Base-by-base conservation (phyloP, 2,113 vertebrate species). In the Triplophysa rosa region DNA sequence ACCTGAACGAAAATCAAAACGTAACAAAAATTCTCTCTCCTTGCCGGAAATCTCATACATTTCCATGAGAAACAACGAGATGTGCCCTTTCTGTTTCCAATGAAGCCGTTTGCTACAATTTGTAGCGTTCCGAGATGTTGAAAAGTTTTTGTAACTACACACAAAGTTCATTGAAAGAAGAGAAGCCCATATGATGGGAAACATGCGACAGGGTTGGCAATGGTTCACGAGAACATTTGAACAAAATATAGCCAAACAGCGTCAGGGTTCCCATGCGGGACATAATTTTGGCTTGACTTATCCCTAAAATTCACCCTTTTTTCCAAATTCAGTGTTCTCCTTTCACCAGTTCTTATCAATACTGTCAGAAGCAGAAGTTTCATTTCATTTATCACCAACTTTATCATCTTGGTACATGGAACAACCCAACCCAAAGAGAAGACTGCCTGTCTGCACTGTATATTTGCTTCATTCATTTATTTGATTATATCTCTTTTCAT, bases 141-240 rank as follows among this genome's bases (percentile, higher is more conserved):
- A 71, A 40, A 21, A 3, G 7, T 59, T 73, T 73, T 73, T 69
- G 33, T 65, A 47, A 75, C 73, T 47, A 67, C 13, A 16, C 42
- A 33, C 6, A 26, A 21, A 49, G 16, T 67, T 79, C 33, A 75
- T 33, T 67, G 42, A 78, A 49, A 78, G 49, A 62, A 17, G n/a
- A 69, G 71, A 83, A 69, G 56, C 71, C 59, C 52, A 47, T n/a
- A 59, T 76, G 33, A 80, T 56, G 71, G 24, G 47, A 80, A 63
- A 76, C 40, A 52, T 69, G 75, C 69, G 33, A 59, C 4, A 17
- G 1, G 42, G 56, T 52, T 81, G 67, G 59, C 52, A 62, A 9
- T 19, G 10, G 21, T 26, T 62, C 54, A 26, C n/a, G 7, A 64
- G 26, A 56, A 26, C 26, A 54, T 37, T 63, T 77, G 11, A 47